Evolutionary conservation across 2,888 invertebrate species (phyloP), one percentile per base, ranked within the genome.

Genomic region (Thecophora atra): DNA sequence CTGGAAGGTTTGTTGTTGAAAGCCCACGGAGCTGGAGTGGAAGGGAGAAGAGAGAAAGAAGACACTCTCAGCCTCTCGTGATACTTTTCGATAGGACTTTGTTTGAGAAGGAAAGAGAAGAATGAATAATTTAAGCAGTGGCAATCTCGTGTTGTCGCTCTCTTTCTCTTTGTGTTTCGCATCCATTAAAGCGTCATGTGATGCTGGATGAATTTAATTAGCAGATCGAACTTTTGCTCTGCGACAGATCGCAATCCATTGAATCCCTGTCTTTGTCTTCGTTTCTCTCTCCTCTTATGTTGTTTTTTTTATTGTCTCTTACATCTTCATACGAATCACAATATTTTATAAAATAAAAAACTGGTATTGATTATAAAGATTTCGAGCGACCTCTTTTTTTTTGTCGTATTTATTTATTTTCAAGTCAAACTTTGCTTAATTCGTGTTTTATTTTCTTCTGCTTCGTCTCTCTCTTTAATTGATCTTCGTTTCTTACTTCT

Each of bases 1-100:
- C 82, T 82, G 84, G 85, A 84, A 84, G 80, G 79, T 76, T 63
- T 70, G 70, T 70, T 70, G 37, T 63, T 21, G 51, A 62, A 30
- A 21, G 58, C 11, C 28, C 11, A 24, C 28, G 28, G 28, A 24
- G 7, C 15, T 24, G 17, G 44, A 51, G 5, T 8, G n/a, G 13
- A 7, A 42, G 51, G 15, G 26, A 47, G 51, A 47, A 21, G 24
- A 19, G 17, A 52, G 37, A 37, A 52, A 52, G 66, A 5, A 24
- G 37, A 66, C 15, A 26, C 30, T 6, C 3, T 28, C 4, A 37
- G 37, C 6, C 7, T 37, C 37, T 37, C 11, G 1, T 37, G 37
- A 37, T 37, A 37, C 7, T 37, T 37, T 11, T 37, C n/a, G n/a
- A n/a, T n/a, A n/a, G n/a, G n/a, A n/a, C n/a, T n/a, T n/a, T n/a